Evolutionary conservation across 64 coral and sea anemone genomes (phyloP).

Genomic region (Actinia tenebrosa): DNA sequence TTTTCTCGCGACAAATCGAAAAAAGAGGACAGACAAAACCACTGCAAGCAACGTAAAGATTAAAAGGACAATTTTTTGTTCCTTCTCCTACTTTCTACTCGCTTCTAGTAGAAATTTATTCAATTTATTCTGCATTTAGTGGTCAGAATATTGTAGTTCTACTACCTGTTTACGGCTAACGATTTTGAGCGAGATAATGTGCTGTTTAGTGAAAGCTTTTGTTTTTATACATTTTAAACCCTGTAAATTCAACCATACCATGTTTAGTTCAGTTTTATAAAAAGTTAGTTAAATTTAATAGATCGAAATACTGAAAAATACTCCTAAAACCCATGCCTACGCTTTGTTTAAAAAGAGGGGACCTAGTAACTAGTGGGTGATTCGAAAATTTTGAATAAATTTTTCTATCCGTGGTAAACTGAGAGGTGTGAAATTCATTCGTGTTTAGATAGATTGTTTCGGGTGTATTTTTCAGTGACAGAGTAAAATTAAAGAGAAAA

Average conservation of each 20-base stretch:
- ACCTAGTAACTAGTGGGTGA: neutral
- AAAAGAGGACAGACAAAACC: no score
- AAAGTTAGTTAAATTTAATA: neutral
- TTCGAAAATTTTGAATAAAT: neutral
- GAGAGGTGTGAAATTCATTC: neutral
- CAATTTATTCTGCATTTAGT: no score
- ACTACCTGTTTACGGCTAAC: neutral
- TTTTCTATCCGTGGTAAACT: neutral
- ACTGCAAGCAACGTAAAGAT: no score
- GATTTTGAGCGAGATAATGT: neutral
- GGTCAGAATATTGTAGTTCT: neutral
- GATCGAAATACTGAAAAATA: neutral
- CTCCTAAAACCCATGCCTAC: neutral
- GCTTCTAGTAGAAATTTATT: no score
- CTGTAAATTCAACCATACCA: neutral
- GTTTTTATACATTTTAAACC: conserved; percentile 5
- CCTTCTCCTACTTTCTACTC: no score
- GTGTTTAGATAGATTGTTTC: neutral
- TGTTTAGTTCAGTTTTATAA: conserved; percentile 2
- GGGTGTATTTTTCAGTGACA: conserved; percentile 7
- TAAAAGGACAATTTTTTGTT: no score
- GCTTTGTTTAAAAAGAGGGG: neutral
- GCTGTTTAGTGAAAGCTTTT: neutral
- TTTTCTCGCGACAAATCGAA: no score
- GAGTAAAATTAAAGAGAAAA: neutral